Evolutionary conservation across 2,797 vertebrate genomes (phyloP), one percentile per base, ranked within the genome.

Genomic region (Morus bassanus): DNA sequence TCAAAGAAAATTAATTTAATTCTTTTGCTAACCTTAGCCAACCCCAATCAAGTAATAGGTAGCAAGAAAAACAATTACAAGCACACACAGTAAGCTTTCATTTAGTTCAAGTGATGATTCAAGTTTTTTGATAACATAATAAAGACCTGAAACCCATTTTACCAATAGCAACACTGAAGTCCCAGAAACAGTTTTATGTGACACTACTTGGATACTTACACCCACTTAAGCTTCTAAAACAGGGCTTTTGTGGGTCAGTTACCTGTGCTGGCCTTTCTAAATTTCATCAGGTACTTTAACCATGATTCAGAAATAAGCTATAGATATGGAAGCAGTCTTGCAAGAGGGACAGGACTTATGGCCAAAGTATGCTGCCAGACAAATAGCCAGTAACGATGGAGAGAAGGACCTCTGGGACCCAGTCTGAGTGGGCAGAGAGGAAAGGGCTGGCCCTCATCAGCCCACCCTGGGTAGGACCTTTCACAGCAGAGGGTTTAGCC

Each of bases 1-100:
- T 93, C 94, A 85, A 97, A 97, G 96, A 97, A 98, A 98, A 98
- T 96, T 95, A 96, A 97, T 97, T 96, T 97, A 94, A 97, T 97
- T 97, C 96, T 89, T 96, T 94, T 81, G 68, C 95, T 97, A 97
- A 97, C 91, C 95, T 97, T 90, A 93, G 86, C 81, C 95, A 96
- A 95, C 95, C 93, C 89, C 87, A 96, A 97, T 97, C 97, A 95
- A 98, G 94, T 86, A 93, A 95, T 69, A 94, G 77, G 95, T 97
- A 97, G 97, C 93, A 97, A 96, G 85, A 37, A 88, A 93, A 82
- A 80, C 96, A 91, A 92, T 98, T 97, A 95, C 72, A 13, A 48
- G 87, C 89, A 89, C 70, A 94, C 73, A 51, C 6, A 82, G 85
- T 93, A 93, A 96, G 86, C 67, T 90, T 97, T 95, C 91, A 79